These are phyloP conservation scores for Willisornis vidua DNA, from an alignment of 2,113 vertebrate species.

Conservation along the genomic window DNA sequence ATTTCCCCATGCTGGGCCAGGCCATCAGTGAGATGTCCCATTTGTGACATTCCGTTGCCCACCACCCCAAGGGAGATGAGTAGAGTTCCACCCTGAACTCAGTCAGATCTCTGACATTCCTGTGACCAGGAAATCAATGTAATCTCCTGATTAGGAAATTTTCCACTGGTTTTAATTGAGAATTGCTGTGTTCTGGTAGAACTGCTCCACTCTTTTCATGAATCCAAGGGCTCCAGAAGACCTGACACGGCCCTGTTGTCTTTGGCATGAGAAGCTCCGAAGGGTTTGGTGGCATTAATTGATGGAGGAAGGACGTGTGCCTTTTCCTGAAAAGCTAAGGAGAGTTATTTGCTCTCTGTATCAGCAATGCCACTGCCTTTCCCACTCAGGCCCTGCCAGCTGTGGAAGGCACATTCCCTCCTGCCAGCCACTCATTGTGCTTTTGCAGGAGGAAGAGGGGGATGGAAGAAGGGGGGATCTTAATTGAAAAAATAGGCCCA, in stretches of 20 bases:
- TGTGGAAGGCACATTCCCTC: slow-evolving; percentile 49
- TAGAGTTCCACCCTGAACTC: neutral
- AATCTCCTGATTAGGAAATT: neutral
- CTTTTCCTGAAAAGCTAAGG: neutral
- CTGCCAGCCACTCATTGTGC: slow-evolving; percentile 22
- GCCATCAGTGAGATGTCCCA: neutral
- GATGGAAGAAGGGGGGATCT: slow-evolving; percentile 44
- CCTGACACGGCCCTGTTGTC: neutral
- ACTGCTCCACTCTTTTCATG: neutral
- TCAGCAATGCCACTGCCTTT: neutral
- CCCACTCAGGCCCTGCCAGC: slow-evolving; percentile 36
- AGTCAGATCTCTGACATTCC: neutral
- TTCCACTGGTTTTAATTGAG: neutral
- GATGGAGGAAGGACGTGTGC: neutral
- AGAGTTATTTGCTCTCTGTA: neutral
- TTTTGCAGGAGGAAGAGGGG: slow-evolving; percentile 15
- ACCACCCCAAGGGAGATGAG: neutral
- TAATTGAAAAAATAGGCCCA: slow-evolving; percentile 66
- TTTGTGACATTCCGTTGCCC: neutral
- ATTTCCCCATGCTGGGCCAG: neutral
- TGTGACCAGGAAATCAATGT: neutral
- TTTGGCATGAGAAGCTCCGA: rapidly evolving
- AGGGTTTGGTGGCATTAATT: neutral
- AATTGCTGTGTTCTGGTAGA: neutral
- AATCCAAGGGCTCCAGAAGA: neutral